Base-by-base conservation (phyloP, 2,113 vertebrate genomes). In the Antigone vipio region DNA sequence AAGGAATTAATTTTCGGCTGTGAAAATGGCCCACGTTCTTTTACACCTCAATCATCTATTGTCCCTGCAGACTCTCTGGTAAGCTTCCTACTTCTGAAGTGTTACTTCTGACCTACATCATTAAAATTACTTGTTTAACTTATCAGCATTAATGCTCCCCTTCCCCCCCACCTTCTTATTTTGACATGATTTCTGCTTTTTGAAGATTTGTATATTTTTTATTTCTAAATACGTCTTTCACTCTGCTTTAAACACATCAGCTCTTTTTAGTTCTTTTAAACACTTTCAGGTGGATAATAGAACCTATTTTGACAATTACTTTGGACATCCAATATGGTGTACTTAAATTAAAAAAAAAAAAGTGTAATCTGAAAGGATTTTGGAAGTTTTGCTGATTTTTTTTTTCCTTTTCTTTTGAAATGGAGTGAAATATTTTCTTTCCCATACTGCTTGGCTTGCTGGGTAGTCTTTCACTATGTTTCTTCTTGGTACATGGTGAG, bases 251-350 rank as follows among this genome's bases (percentile, higher is more conserved):
- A 71, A 35, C 8, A 63, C 30, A 38, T 68, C 0, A 67, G 4
- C 4, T 60, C 15, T 45, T 45, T 76, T 49, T 22, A 38, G 9
- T 47, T 72, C 9, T 52, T 80, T 59, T 35, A 67, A 68, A 29
- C 4, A 4, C 3, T n/a, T 88, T 59, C 9, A 42, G 7, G 8
- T 50, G 6, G 5, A 16, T 45, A 72, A 18, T 8, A 82, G 19
- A 75, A 71, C 5, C 3, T 53, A 38, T 9, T 24, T 35, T 45
- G 42, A 62, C 35, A 67, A 63, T 40, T 77, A 50, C 4, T 60
- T n/a, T 64, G 9, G 44, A 2, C 67, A n/a, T 38, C 15, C 4
- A 60, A 29, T n/a, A 56, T 0, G 0, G 3, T 38, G 2, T 26
- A 69, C 59, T 68, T 73, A 58, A 53, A 1, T 81, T 15, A 9